These are phyloP conservation scores for Sciurus vulgaris DNA, from an alignment of 2,797 vertebrate genomes.

Conservation along the genomic window DNA sequence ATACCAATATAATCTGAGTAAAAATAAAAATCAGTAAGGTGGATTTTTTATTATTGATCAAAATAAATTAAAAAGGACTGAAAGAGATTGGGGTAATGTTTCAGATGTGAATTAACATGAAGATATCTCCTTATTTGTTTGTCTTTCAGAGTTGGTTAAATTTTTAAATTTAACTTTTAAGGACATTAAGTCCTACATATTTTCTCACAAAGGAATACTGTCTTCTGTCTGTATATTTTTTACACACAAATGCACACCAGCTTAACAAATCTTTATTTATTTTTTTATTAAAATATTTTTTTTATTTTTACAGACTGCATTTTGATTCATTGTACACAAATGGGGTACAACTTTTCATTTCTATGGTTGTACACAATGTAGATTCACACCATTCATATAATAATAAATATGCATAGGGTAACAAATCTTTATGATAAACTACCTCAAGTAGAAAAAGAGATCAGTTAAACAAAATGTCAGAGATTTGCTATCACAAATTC, in stretches of 20 bases:
- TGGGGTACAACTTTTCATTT: too few relatives aligned
- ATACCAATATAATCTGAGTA: fast-evolving
- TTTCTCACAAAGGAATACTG: background rate
- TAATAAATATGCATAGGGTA: background rate
- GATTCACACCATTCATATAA: too few relatives aligned
- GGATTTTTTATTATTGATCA: background rate
- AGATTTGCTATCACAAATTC: background rate
- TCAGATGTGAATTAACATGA: background rate
- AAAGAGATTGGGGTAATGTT: background rate
- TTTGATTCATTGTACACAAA: too few relatives aligned
- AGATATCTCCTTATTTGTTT: background rate
- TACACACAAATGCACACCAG: background rate
- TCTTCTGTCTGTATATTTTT: background rate
- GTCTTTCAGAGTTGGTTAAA: background rate
- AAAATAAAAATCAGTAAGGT: slow-evolving; percentile 15
- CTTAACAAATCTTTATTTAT: background rate
- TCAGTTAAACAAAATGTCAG: background rate
- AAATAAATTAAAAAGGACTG: background rate
- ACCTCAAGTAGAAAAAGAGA: background rate
- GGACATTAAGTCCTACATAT: background rate
- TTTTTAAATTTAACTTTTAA: too few relatives aligned
- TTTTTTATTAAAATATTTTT: too few relatives aligned
- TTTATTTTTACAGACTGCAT: too few relatives aligned
- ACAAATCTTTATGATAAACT: background rate
- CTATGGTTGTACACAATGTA: too few relatives aligned